A percentile compares a stretch with the other conserved stretches of the same genome.
These are phyloP conservation scores for Montifringilla adamsi DNA, from an alignment of 2,113 vertebrate genomes.

Conservation along the genomic window DNA sequence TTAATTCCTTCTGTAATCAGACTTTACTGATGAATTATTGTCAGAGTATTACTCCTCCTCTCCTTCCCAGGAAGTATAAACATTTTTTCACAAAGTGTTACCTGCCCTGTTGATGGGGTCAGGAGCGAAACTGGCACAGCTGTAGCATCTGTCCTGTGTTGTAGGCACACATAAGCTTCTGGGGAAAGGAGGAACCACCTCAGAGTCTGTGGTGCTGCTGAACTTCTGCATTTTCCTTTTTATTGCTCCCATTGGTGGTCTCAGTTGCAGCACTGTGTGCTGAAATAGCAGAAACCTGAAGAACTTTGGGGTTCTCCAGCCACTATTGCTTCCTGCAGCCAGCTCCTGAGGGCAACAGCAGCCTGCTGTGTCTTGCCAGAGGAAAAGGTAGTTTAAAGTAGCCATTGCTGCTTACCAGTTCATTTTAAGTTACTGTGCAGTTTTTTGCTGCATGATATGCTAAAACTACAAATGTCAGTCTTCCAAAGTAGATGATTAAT, in stretches of 20 bases:
- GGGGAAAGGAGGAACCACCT: not conserved
- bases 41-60: not conserved
- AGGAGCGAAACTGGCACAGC: not conserved
- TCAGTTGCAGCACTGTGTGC: accelerated
- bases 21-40: not conserved
- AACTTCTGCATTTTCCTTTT: not conserved
- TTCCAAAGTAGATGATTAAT: not conserved
- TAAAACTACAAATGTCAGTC: not conserved
- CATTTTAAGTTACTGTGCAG: not conserved
- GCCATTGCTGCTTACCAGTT: not conserved
- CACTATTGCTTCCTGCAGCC: not conserved
- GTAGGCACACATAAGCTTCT: not conserved
- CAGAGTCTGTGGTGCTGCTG: not conserved
- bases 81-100: not conserved
- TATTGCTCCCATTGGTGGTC: not conserved
- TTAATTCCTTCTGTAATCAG: not conserved
- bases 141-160: not conserved
- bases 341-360: not conserved
- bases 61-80: not conserved
- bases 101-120: not conserved
- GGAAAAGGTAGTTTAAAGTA: not conserved
- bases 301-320: not conserved
- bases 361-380: not conserved
- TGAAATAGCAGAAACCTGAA: not conserved
- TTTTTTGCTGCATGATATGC: not conserved